Percentiles rank a stretch among this genome's conserved stretches.
phyloP scores from a whole-genome alignment of 2,888 invertebrate genomes.

The Tuberolachnus salignus region DNA sequence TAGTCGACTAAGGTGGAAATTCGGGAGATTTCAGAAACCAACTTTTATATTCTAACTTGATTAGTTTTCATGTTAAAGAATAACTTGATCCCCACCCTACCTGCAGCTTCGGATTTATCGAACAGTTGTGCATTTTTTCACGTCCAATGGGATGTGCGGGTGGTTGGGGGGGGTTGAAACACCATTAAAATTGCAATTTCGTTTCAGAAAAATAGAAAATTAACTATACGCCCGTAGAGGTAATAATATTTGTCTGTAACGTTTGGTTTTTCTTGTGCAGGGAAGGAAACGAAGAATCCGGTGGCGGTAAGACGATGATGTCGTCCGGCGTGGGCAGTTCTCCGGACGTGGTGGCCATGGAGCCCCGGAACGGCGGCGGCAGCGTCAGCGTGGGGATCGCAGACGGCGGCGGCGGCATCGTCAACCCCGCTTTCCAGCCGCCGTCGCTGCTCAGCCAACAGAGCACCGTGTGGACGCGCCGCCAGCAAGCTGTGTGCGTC shows the following conservation, averaged over 20 bases:
- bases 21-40: too few relatives aligned
- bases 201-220: too few relatives aligned
- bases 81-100: too few relatives aligned
- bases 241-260: not conserved
- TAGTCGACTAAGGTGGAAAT: too few relatives aligned
- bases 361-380: slow-evolving; percentile 57
- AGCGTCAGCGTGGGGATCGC: slow-evolving; percentile 47
- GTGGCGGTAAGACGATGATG: slow-evolving; percentile 44
- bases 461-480: slow-evolving; percentile 70
- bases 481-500: slow-evolving; percentile 85
- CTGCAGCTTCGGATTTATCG: too few relatives aligned
- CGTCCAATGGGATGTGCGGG: too few relatives aligned
- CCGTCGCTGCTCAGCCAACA: slow-evolving; percentile 62
- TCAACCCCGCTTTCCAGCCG: slow-evolving; percentile 58
- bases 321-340: slow-evolving; percentile 53
- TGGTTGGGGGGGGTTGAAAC: too few relatives aligned
- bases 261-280: slow-evolving; percentile 49
- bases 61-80: too few relatives aligned
- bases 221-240: too few relatives aligned
- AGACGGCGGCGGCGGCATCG: slow-evolving; percentile 58
- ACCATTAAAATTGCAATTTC: too few relatives aligned
- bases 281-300: slow-evolving; percentile 58
- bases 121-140: too few relatives aligned
- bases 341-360: slow-evolving; percentile 59
- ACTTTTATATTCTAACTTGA: too few relatives aligned